A percentile compares a stretch with the other conserved stretches of the same genome.
These are phyloP conservation scores for Aurelia sp. DNA, from an alignment of 30 jellyfish, hydroid and myxozoan genomes.

Conservation along the genomic window DNA sequence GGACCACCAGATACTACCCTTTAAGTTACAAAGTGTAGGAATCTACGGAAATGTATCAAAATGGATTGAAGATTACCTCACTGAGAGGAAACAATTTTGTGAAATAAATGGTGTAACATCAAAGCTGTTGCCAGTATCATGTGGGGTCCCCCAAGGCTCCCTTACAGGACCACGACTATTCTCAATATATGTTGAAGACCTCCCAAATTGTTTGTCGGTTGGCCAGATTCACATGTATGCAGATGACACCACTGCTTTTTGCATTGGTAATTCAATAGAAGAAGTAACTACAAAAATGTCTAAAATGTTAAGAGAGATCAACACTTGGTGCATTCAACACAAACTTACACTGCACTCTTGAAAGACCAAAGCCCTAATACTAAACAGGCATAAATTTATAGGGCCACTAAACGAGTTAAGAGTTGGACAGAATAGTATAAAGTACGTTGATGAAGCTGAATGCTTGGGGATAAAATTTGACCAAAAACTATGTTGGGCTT, in stretches of 20 bases:
- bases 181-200: too few species aligned
- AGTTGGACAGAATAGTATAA: background rate
- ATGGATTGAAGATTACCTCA: too few species aligned
- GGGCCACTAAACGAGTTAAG: slow-evolving; percentile 25
- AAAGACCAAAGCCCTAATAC: too few species aligned
- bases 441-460: slow-evolving; percentile 28
- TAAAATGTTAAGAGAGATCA: too few species aligned
- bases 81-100: slow-evolving; percentile 7
- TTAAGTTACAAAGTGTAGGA: slow-evolving; percentile 10
- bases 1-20: slow-evolving; percentile 17
- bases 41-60: slow-evolving; percentile 15
- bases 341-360: too few species aligned
- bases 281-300: too few species aligned
- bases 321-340: too few species aligned
- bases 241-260: too few species aligned
- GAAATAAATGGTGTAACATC: slow-evolving; percentile 16
- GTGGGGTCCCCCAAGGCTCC: slow-evolving; percentile 47
- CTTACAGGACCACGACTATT: slow-evolving; percentile 34
- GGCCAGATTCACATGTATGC: too few species aligned
- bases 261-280: too few species aligned
- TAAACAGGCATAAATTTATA: slow-evolving; percentile 8
- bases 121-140: background rate
- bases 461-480: slow-evolving; percentile 42
- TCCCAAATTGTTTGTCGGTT: too few species aligned
- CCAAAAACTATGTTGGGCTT: too few species aligned